Evolutionary conservation across 2,113 vertebrate genomes (phyloP).

Genomic region (Egretta garzetta): DNA sequence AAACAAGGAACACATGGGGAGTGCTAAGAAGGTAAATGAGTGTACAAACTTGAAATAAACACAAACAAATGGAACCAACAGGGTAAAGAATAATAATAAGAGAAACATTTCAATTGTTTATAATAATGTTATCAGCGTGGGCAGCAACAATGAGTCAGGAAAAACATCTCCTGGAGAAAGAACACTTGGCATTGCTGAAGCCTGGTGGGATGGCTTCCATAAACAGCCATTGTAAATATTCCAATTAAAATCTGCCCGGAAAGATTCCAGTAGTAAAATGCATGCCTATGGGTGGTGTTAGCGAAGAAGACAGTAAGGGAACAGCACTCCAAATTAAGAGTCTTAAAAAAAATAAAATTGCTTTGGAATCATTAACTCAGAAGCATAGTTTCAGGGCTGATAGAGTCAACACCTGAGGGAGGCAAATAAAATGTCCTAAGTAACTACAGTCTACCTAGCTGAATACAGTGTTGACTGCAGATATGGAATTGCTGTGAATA

Average conservation of each 20-base stretch:
- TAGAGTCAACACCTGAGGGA: neutral
- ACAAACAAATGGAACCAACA: conserved; percentile 1
- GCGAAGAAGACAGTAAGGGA: neutral
- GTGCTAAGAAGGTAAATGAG: neutral
- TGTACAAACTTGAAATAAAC: neutral
- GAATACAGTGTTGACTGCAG: neutral
- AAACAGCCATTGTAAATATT: neutral
- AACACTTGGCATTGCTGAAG: neutral
- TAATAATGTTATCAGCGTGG: conserved; percentile 19
- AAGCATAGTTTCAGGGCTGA: neutral
- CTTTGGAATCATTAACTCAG: neutral
- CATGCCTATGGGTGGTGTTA: neutral
- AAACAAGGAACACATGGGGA: neutral
- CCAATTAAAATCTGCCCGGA: conserved; percentile 10
- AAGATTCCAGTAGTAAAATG: conserved; percentile 25
- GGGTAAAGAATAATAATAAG: neutral
- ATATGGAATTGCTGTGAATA: neutral
- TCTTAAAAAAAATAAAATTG: neutral
- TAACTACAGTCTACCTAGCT: neutral
- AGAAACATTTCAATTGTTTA: conserved; percentile 11
- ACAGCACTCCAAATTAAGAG: neutral
- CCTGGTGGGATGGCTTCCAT: conserved; percentile 18
- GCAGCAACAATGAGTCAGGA: conserved; percentile 31
- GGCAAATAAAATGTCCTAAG: neutral
- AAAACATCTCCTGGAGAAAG: conserved; percentile 33